Conservation (phyloP, 2,888 invertebrate genomes). For the Drosophila testacea region DNA sequence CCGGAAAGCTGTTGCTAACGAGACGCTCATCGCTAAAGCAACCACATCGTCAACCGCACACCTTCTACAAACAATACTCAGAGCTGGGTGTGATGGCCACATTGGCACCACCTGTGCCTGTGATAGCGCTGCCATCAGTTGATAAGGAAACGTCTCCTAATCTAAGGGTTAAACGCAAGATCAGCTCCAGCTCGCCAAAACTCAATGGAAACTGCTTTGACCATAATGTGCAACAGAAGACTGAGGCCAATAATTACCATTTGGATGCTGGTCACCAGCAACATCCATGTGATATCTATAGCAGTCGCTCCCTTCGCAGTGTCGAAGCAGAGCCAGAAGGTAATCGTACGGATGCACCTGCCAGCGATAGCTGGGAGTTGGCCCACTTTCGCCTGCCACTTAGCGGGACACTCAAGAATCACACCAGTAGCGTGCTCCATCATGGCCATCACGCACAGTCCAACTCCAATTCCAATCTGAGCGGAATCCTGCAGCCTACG, state of each 20-base stretch:
- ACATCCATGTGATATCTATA: constrained; percentile 66
- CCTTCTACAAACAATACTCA: constrained; percentile 70
- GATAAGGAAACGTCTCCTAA: constrained; percentile 65
- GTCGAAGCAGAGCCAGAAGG: constrained; percentile 33
- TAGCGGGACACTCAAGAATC: constrained; percentile 78
- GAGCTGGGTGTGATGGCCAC: constrained; percentile 52
- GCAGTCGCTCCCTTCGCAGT: constrained; percentile 74
- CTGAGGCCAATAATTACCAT: constrained; percentile 61
- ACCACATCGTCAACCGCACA: constrained; percentile 59
- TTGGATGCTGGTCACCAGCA: constrained; percentile 54
- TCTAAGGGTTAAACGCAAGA: constrained; percentile 80
- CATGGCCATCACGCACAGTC: constrained; percentile 45
- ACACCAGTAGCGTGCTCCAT: constrained; percentile 44
- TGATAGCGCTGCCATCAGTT: constrained; percentile 35
- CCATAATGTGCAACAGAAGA: constrained; percentile 47
- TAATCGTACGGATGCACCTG: constrained; percentile 10
- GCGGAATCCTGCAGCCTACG: constrained; percentile 74
- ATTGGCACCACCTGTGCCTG: constrained; percentile 25
- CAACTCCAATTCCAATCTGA: constrained; percentile 78
- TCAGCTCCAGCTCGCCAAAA: constrained; percentile 84
- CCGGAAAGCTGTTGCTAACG: constrained; percentile 64
- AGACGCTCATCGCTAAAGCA: constrained; percentile 77
- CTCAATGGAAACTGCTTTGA: constrained; percentile 75
- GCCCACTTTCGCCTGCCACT: constrained; percentile 80
- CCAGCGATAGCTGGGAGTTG: constrained; percentile 72